Base-by-base conservation (phyloP, 2,113 vertebrate genomes). In the Galeopterus variegatus region DNA sequence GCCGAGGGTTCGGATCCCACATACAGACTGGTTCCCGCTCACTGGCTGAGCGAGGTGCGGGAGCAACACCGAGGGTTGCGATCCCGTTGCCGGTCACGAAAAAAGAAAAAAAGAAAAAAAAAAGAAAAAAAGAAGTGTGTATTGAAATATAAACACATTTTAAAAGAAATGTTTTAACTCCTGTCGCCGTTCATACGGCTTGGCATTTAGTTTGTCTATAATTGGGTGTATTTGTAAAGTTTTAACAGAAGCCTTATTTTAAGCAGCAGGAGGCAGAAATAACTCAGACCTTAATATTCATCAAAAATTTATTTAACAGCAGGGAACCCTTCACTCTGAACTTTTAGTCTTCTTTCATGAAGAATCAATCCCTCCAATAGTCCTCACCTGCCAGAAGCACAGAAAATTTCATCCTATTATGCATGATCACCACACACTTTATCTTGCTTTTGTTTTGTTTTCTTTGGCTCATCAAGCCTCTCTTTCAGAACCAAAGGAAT, bases 161-260 rank as follows among this genome's bases (percentile, higher is more conserved):
- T 62, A 18, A 36, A 95, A 92, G 26, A 6, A 92, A 84, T 14
- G 3, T 18, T 92, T 94, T 93, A 62, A 77, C 23, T 88, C n/a
- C 23, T 36, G 45, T 60, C 58, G 17, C 41, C 54, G 6, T 36
- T 94, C 60, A 67, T 92, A 48, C 33, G 54, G 26, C 36, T 87
- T 94, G 70, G 69, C 56, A 93, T 92, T 96, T 91, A 45, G 10
- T 95, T 92, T 97, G 41, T 82, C 89, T 94, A 17, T 75, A 96
- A 94, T 80, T 95, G 48, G 62, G 13, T 90, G 7, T 93, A 69
- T 79, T 88, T 95, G 97, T 77, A 11, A 88, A 82, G 19, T 89
- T 88, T 91, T 92, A 79, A 95, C 36, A 50, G 75, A 92, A 94
- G 76, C 56, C 86, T 88, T 93, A 86, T 90, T 79, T 93, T 92